These are phyloP conservation scores for Acropternis orthonyx DNA, from an alignment of 2,797 vertebrate species.

Conservation along the genomic window DNA sequence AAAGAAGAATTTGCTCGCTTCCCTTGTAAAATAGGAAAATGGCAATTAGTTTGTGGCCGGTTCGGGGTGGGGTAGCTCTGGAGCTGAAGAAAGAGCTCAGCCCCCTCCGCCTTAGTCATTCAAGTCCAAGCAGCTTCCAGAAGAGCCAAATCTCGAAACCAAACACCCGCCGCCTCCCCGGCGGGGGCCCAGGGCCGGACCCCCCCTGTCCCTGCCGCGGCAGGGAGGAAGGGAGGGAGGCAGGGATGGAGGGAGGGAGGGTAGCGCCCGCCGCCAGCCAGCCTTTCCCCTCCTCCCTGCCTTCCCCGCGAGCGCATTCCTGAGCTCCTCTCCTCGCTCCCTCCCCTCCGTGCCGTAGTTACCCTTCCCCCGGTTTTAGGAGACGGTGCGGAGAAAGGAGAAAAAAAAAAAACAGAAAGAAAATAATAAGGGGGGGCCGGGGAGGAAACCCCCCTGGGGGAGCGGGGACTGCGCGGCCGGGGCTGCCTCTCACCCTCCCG, in stretches of 20 bases:
- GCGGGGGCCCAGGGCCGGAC: background rate
- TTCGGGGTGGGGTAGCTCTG: conserved; percentile 46
- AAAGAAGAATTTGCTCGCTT: background rate
- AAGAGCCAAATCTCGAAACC: conserved; percentile 38
- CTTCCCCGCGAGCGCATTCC: conserved; percentile 19
- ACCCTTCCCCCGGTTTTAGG: background rate
- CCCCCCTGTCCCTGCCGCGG: background rate
- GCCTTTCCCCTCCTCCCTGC: conserved; percentile 5
- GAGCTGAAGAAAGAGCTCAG: background rate
- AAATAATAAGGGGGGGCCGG: background rate
- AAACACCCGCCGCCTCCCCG: background rate
- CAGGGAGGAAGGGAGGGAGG: too few species aligned
- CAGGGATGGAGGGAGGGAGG: background rate
- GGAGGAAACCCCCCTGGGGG: too few species aligned
- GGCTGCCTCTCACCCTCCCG: background rate
- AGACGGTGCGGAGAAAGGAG: background rate
- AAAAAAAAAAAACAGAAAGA: background rate
- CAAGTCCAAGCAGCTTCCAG: conserved; percentile 54
- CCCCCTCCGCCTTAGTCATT: conserved; percentile 41
- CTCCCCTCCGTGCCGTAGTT: background rate
- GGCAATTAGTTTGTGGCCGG: conserved; percentile 11
- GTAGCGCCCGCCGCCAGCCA: background rate
- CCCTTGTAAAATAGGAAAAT: background rate
- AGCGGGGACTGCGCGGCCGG: background rate
- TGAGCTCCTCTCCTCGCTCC: conserved; percentile 4